Evolutionary conservation across 30 jellyfish, hydroid and myxozoan species (phyloP).

Genomic region (Aurelia sp.): DNA sequence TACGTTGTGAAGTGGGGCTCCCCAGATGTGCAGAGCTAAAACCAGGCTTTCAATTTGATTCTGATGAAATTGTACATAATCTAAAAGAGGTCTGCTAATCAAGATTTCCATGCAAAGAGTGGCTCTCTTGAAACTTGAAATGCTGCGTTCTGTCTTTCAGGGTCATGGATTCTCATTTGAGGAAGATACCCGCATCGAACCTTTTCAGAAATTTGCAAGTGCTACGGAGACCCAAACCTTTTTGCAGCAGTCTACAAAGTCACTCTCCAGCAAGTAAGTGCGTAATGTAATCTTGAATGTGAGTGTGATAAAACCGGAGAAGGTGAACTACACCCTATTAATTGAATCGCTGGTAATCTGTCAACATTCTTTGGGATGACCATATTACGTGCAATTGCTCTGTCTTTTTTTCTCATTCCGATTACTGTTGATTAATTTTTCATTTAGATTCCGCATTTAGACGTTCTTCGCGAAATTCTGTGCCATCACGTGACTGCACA

Average conservation of each 20-base stretch:
- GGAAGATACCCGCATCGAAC: constrained; percentile 60
- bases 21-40: too few species aligned
- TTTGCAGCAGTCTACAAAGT: constrained; percentile 34
- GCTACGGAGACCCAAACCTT: constrained; percentile 16
- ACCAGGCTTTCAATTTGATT: too few species aligned
- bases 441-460: too few species aligned
- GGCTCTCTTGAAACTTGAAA: neutral
- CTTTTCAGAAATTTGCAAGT: constrained; percentile 42
- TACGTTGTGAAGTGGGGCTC: too few species aligned
- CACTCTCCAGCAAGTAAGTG: constrained; percentile 16
- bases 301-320: too few species aligned
- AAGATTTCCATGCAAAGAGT: neutral
- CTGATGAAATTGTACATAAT: neutral
- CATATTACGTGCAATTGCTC: neutral
- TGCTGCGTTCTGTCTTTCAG: constrained; percentile 7
- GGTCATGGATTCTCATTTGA: constrained; percentile 48
- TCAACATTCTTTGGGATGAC: neutral
- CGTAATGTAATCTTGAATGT: too few species aligned
- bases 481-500: too few species aligned
- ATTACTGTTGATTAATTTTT: too few species aligned
- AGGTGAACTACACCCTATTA: too few species aligned
- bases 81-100: neutral
- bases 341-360: neutral
- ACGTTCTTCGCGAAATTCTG: too few species aligned
- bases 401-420: neutral